Evolutionary conservation across 1,140 invertebrate species (phyloP), one percentile per base, ranked within the genome.

Genomic region (Panagrolaimus sp.): DNA sequence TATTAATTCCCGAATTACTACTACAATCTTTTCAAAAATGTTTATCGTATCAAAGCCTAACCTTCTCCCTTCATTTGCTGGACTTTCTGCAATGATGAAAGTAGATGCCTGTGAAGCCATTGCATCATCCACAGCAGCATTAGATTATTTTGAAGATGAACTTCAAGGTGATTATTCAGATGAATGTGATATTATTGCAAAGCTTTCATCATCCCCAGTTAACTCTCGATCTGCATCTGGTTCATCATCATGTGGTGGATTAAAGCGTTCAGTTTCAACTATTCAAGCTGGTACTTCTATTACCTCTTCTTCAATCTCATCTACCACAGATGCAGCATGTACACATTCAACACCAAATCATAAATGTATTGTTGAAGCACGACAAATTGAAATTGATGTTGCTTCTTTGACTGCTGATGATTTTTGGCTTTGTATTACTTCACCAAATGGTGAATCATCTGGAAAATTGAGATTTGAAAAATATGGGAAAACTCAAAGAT

Each of bases 341-440:
- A n/a, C 42, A 9, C 45, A 44, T 44, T 47, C 63, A 20, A 64
- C 20, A 25, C 63, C 63, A 27, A 25, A 20, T 5, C 51, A 57
- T 25, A 25, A 16, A 11, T 44, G 42, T 8, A 45, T 64, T 13
- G 45, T 64, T 43, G 42, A 44, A 47, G 67, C 53, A 9, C n/a
- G 44, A 25, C 62, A 72, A 53, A 51, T 72, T n/a, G 70, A 72
- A 65, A 72, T 72, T 23, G 63, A 65, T 20, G 69, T 72, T 45
- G 57, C 69, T 13, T 67, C 69, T n/a, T 43, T 67, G 5, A 65
- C 70, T 42, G 23, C 63, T 25, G 25, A 63, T 20, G 46, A 72
- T 14, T 72, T 72, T 61, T 45, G 25, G 31, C 47, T 72, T 11
- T 42, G 66, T 25, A 51, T 72, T 9, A 8, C 13, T 9, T 72